Evolutionary conservation across 2,113 vertebrate genomes (phyloP).

Genomic region (Mustela lutreola): DNA sequence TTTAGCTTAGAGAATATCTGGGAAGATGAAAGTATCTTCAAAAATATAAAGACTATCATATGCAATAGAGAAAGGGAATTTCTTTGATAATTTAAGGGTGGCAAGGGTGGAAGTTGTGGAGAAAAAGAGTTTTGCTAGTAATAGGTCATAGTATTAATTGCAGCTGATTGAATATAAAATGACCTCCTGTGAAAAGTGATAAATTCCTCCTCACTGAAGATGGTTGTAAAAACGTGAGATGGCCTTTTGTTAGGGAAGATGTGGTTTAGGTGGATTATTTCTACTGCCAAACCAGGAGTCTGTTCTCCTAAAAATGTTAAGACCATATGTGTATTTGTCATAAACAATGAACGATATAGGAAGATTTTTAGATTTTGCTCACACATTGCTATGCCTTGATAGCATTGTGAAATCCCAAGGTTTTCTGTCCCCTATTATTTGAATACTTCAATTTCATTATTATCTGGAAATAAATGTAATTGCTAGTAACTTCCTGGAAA

Average conservation of each 20-base stretch:
- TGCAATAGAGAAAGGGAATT: background rate
- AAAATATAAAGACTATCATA: background rate
- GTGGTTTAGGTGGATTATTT: background rate
- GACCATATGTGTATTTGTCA: background rate
- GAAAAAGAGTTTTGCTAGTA: background rate
- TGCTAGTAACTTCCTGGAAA: background rate
- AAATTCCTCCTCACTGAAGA: background rate
- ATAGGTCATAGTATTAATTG: background rate
- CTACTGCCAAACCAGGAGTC: background rate
- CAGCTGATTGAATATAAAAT: background rate
- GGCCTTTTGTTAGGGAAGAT: background rate
- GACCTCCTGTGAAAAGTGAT: background rate
- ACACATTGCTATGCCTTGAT: background rate
- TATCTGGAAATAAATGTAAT: constrained; percentile 26
- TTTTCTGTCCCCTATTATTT: background rate
- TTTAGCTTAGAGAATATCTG: background rate
- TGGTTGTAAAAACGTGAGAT: background rate
- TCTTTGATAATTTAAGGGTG: background rate
- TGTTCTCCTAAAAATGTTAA: background rate
- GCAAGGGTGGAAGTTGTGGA: background rate
- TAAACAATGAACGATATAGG: background rate
- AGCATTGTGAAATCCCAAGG: background rate
- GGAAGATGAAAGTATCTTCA: background rate
- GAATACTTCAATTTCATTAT: background rate
- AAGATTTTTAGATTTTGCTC: background rate